Evolutionary conservation across 2,888 invertebrate genomes (phyloP).

Genomic region (Ochropacha duplaris): DNA sequence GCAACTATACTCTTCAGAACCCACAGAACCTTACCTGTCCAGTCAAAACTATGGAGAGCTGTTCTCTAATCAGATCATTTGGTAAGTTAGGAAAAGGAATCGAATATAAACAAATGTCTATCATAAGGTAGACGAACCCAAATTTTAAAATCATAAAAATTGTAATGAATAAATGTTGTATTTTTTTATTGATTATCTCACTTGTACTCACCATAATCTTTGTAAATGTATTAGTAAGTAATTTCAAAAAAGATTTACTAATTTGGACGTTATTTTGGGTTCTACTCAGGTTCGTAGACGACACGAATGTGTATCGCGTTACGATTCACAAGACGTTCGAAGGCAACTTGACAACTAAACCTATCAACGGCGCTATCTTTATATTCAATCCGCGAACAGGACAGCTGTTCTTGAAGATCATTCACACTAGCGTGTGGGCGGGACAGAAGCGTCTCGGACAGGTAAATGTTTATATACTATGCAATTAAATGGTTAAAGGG

Average conservation of each 20-base stretch:
- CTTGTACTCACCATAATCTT: too few relatives aligned
- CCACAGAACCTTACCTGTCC: conserved; percentile 99
- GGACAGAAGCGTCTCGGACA: conserved; percentile 99
- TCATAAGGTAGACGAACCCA: too few relatives aligned
- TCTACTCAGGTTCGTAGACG: conserved; percentile 94
- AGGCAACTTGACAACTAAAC: conserved; percentile 99
- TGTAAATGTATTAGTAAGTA: not conserved
- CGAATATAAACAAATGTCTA: too few relatives aligned
- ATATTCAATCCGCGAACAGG: conserved; percentile 99
- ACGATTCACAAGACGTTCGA: conserved; percentile 99
- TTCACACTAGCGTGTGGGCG: conserved; percentile 99
- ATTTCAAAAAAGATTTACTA: not conserved
- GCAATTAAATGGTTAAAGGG: too few relatives aligned
- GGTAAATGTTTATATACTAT: conserved; percentile 56
- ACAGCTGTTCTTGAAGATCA: conserved; percentile 99
- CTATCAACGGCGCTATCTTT: conserved; percentile 99
- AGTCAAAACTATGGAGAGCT: conserved; percentile 99
- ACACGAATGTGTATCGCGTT: conserved; percentile 99
- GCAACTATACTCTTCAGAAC: conserved; percentile 99
- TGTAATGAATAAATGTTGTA: too few relatives aligned
- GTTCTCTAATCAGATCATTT: conserved; percentile 99
- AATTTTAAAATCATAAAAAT: too few relatives aligned
- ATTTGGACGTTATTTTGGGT: not conserved
- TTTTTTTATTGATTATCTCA: too few relatives aligned
- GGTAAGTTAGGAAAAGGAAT: conserved; percentile 80